Base-by-base conservation (phyloP, 2,797 vertebrate genomes). In the Amblyopsis hoosieri region DNA sequence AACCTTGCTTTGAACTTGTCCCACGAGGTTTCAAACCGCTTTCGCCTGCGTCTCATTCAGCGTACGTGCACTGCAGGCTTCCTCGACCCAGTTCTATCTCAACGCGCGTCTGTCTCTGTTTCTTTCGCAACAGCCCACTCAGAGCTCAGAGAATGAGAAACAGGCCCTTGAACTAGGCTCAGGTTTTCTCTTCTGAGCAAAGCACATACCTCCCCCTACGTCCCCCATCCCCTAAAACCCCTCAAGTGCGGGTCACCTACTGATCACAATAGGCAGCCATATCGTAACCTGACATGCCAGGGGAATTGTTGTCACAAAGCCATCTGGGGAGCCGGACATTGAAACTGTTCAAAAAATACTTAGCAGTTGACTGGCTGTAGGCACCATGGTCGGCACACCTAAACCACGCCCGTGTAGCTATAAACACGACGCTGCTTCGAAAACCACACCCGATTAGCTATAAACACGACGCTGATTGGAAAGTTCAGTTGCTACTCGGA, bases 1-100 rank as follows among this genome's bases (percentile, higher is more conserved):
- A 96, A 98, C 96, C 96, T 92, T 93, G 93, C 89, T 94, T 94
- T 98, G 96, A 98, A 97, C 96, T 90, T 93, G 87, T 90, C 95
- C 91, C 90, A 19, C 77, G 89, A 92, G 94, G 94, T 91, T 93
- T 84, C 75, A 74, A 80, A 92, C 87, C 87, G 87, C 93, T 91
- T 79, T 73, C 72, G 80, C 76, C 85, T 76, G 80, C 37, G 8
- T 78, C 80, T 88, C 85, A 78, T 75, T 64, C 79, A 82, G 83
- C 79, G 74, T 84, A 81, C 78, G 64, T 84, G 82, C 75, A 74
- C 84, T 80, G 81, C 80, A 82, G 81, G 87, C 79, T 85, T 90
- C 75, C 74, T 69, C 78, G 81, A 87, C 83, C 88, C 76, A 79
- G 65, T 76, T 87, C 85, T 76, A 79, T 85, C 90, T 79, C 80